Conservation (phyloP, 2,113 vertebrate genomes). For the Prinia subflava region DNA sequence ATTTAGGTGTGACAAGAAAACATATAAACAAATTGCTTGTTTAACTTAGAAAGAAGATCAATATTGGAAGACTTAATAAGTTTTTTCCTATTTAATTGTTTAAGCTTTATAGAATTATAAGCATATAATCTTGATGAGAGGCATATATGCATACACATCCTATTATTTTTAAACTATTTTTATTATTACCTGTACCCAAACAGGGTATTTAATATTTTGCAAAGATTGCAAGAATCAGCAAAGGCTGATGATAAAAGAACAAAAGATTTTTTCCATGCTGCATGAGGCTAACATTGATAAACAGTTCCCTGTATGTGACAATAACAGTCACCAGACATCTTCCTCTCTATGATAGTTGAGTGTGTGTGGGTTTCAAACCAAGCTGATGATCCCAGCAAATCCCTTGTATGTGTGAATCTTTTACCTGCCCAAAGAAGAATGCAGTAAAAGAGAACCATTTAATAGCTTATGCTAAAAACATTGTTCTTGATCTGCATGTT, state of each 20-base stretch:
- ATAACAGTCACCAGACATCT: accelerated
- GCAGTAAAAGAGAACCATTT: background rate
- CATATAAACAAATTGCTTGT: background rate
- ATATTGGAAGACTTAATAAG: background rate
- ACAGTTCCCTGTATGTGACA: background rate
- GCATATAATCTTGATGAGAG: background rate
- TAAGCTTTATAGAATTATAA: background rate
- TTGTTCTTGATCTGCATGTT: background rate
- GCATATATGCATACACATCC: accelerated
- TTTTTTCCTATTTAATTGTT: background rate
- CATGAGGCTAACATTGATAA: background rate
- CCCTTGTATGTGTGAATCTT: accelerated
- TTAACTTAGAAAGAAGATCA: background rate
- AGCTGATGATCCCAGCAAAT: background rate
- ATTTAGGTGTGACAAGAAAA: background rate
- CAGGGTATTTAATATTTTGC: background rate
- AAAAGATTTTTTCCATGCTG: background rate
- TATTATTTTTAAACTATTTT: background rate
- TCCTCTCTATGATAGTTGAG: background rate
- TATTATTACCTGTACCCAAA: background rate
- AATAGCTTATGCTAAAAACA: background rate
- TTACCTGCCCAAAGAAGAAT: background rate
- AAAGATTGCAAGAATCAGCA: background rate
- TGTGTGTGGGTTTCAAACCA: background rate
- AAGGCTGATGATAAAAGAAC: background rate